Evolutionary conservation across 1,140 invertebrate species (phyloP), one percentile per base, ranked within the genome.

Genomic region (Apolygus lucorum): DNA sequence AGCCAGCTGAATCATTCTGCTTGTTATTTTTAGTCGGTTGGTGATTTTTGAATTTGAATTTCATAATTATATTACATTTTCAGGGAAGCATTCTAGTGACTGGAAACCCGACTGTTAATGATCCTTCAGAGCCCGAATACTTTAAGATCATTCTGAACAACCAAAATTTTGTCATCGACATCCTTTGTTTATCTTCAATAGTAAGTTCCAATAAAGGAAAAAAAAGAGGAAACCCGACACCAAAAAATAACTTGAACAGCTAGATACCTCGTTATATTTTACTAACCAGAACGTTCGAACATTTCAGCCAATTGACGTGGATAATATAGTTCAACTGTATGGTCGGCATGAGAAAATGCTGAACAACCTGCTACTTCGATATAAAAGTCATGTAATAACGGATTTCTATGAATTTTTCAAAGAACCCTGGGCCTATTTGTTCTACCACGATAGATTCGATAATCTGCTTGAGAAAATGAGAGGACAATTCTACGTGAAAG

Each of bases 391-490:
- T 0, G 70, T 81, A 59, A 83, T 87, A 1, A 73, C 76, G 0
- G 85, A 87, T 74, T 79, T 88, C 8, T 88, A 81, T 73, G 78
- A 81, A 0, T 87, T 82, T 74, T 87, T 88, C 76, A 77, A 77
- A 4, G 80, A 86, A 69, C 82, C 85, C 1, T 88, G 86, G 85
- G 79, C 83, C 27, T 80, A 79, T 49, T 82, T 83, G 0, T 70
- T 87, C 21, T 86, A 84, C 73, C 81, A 83, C 68, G 85, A 86
- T 71, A 77, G 79, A 49, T 87, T 87, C 74, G 74, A 78, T 4
- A 72, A 79, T 17, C 73, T 86, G 2, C 59, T 81, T 25, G 69
- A 73, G 1, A 74, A 77, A 71, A 76, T 78, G 68, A 65, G 73
- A 4, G 68, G 72, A 25, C 24, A 22, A 1, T 66, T 49, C 25